Percentiles rank a stretch among this genome's conserved stretches.
phyloP scores from a whole-genome alignment of 2,888 invertebrate species.

The Chouioia cunea region DNA sequence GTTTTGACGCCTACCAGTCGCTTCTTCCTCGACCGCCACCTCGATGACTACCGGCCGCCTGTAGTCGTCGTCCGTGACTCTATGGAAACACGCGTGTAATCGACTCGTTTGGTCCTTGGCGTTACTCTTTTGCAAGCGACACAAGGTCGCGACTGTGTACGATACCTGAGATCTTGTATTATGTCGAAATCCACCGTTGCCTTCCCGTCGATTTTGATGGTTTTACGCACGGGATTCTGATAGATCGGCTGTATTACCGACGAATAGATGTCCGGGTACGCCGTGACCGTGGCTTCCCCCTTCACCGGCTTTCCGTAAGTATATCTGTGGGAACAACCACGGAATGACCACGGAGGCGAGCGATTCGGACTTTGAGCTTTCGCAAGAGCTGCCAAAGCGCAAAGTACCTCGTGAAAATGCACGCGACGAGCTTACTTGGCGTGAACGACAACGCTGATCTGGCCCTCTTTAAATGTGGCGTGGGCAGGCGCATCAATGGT shows the following conservation, averaged over 20 bases:
- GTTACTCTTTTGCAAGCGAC: background rate
- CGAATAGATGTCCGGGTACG: conserved; percentile 86
- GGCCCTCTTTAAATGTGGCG: conserved; percentile 83
- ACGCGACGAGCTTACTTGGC: conserved; percentile 82
- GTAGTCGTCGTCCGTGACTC: conserved; percentile 85
- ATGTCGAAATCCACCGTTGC: conserved; percentile 85
- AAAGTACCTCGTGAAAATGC: no score
- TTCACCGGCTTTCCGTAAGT: conserved; percentile 88
- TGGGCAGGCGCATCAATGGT: conserved; percentile 85
- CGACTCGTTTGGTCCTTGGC: no score
- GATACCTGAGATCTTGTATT: conserved; percentile 74
- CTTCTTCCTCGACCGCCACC: conserved; percentile 90
- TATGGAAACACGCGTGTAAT: conserved; percentile 54
- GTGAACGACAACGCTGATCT: conserved; percentile 82
- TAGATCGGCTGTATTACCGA: conserved; percentile 84
- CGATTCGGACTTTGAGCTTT: no score
- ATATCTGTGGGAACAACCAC: conserved; percentile 76
- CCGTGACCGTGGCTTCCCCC: conserved; percentile 87
- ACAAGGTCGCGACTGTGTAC: conserved; percentile 14
- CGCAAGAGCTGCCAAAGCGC: no score
- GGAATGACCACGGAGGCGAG: no score
- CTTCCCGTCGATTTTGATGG: conserved; percentile 79
- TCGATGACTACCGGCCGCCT: conserved; percentile 86
- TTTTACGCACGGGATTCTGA: conserved; percentile 72
- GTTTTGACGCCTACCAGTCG: conserved; percentile 88